Base-by-base conservation (phyloP, 2,113 vertebrate genomes). In the Montifringilla adamsi region DNA sequence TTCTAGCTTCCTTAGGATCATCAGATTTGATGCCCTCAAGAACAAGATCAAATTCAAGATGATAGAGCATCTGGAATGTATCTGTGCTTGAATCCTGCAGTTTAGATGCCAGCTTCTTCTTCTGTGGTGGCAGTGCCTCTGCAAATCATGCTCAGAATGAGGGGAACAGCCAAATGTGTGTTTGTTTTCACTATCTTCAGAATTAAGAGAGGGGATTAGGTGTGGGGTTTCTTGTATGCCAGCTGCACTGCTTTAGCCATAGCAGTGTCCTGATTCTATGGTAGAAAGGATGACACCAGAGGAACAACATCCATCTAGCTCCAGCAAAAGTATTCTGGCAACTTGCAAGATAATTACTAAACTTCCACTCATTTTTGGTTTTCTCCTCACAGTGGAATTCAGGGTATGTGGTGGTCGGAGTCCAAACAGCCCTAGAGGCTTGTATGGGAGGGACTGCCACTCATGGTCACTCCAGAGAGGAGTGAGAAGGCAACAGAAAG, bases 321-420 rank as follows among this genome's bases (percentile, higher is more conserved):
- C 28, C 76, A 92, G 87, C 39, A 72, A 70, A 96, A 86, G 16
- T 35, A 74, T 44, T 90, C 72, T 70, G 79, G 79, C 79, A 96
- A 81, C 64, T 92, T 88, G 28, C 60, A 77, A 80, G 58, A 63
- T 39, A 90, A n/a, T 91, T 90, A 88, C 68, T 84, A 70, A 88
- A 60, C 75, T 93, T 84, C 62, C 30, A 79, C 35, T 87, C 72
- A 85, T 66, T 79, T 73, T 58, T 3, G 1, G 13, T 76, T 80
- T 77, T 87, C 84, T 86, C 67, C 84, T 93, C 15, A 46, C 33
- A 59, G 78, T 52, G 78, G 87, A 94, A 95, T 95, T 80, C 79
- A 60, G 85, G 30, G n/a, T 60, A 88, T 92, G 89, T 69, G 47
- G 52, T 94, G 55, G 35, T 81, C 77, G 49, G 91, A 92, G 64